A percentile compares a stretch with the other conserved stretches of the same genome.
These are phyloP conservation scores for Lophotis ruficrista DNA, from an alignment of 2,113 vertebrate genomes.

Conservation along the genomic window DNA sequence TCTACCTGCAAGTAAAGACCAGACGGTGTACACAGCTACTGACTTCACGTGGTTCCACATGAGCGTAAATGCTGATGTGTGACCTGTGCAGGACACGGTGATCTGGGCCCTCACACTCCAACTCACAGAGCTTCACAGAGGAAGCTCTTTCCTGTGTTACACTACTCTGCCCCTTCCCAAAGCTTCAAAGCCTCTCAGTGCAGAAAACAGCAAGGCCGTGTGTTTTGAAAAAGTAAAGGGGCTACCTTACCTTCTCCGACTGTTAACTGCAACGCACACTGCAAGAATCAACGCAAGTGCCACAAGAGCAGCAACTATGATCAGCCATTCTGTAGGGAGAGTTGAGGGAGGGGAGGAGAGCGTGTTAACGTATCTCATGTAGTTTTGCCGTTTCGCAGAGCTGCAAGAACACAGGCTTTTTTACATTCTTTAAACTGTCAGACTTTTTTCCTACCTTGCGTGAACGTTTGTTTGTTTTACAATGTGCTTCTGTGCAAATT, in stretches of 20 bases:
- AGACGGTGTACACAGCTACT: fast-evolving
- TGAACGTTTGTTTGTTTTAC: neutral
- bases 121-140: neutral
- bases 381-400: neutral
- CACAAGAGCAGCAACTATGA: constrained; percentile 52
- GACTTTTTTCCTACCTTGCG: neutral
- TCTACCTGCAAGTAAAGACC: neutral
- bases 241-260: constrained; percentile 59
- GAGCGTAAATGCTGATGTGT: neutral
- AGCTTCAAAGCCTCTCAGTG: neutral
- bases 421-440: neutral
- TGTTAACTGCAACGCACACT: constrained; percentile 67
- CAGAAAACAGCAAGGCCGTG: neutral
- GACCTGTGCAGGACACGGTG: neutral
- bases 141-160: neutral
- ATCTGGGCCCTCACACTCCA: neutral
- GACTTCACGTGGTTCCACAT: neutral
- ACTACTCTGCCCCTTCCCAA: neutral
- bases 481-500: neutral
- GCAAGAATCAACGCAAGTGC: constrained; percentile 55
- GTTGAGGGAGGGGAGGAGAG: neutral
- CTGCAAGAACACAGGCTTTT: neutral
- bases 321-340: constrained; percentile 64
- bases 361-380: fast-evolving
- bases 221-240: neutral